Evolutionary conservation across 2,113 vertebrate species (phyloP), one percentile per base, ranked within the genome.

Genomic region (Thalassoma bifasciatum): DNA sequence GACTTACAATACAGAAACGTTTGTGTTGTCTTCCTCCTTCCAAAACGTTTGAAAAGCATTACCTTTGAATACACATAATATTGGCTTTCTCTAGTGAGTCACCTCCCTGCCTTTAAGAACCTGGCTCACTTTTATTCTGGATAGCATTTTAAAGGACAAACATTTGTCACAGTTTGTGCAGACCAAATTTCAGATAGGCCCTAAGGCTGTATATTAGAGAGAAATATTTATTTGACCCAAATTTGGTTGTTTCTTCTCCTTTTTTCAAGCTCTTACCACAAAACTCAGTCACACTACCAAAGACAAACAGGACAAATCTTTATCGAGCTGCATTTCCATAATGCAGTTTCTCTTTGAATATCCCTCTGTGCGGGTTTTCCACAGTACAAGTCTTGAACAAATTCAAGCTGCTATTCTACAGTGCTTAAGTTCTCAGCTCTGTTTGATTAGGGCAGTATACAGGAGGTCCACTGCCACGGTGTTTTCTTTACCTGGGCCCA

Each of bases 401-500:
- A 84, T 89, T 86, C 51, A 88, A 87, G 34, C 69, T 16, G 72
- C 78, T 81, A 78, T 88, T 89, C 81, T 86, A 66, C 84, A 70
- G 74, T n/a, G 47, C 70, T 54, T 72, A 72, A 72, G 81, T 88
- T 81, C 89, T 87, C 81, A 75, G 84, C 76, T 81, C 89, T 86
- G 88, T 93, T 90, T 92, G 92, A 92, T 91, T 91, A 89, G 82
- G 75, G 89, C 64, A 71, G 83, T 87, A 88, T 82, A 89, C 89
- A 88, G 90, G 90, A 90, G 92, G 90, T 90, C 92, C 77, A 72
- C 83, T 84, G 85, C 87, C 77, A 77, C 57, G 49, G 30, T 91
- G 89, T 92, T 92, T 93, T 92, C 89, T 90, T 92, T 91, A 84
- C 89, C 85, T 89, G 89, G 88, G 88, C 89, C 89, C 89, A 89